phyloP scores from a whole-genome alignment of 2,888 invertebrate genomes.

The Koerneria pararmatus region DNA sequence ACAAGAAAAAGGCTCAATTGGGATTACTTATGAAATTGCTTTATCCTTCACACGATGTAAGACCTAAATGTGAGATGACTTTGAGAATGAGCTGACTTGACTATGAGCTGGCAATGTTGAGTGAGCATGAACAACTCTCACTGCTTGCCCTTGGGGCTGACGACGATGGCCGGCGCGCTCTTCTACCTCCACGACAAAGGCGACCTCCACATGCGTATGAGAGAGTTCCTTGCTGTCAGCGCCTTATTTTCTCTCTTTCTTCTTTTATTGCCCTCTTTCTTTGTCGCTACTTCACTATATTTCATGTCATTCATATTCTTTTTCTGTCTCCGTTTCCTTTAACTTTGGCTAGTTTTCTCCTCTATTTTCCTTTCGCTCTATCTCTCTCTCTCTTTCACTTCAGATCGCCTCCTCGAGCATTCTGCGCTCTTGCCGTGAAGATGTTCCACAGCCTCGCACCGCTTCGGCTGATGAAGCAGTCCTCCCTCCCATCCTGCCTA shows the following conservation, averaged over 20 bases:
- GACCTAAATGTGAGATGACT: too few species aligned
- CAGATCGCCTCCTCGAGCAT: conserved; percentile 88
- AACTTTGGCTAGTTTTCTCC: too few species aligned
- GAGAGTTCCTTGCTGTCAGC: conserved; percentile 77
- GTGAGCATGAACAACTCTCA: conserved; percentile 86
- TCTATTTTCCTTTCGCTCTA: too few species aligned
- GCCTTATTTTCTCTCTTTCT: neutral
- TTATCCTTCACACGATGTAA: too few species aligned
- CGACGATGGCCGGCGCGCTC: conserved; percentile 89
- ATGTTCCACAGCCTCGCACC: too few species aligned
- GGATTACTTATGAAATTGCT: too few species aligned
- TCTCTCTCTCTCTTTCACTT: conserved; percentile 36
- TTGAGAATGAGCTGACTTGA: too few species aligned
- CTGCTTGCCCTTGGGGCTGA: conserved; percentile 92
- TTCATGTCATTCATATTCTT: too few species aligned
- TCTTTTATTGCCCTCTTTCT: neutral
- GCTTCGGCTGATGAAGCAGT: conserved; percentile 17
- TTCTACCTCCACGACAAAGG: conserved; percentile 92
- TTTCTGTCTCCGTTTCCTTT: too few species aligned
- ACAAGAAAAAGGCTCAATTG: too few species aligned
- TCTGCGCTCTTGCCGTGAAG: conserved; percentile 70
- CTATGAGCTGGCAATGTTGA: too few species aligned
- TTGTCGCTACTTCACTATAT: neutral
- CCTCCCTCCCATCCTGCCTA: conserved; percentile 15
- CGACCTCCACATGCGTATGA: conserved; percentile 94